These are phyloP conservation scores for Antheraea pernyi DNA, from an alignment of 1,140 invertebrate genomes.

Conservation along the genomic window DNA sequence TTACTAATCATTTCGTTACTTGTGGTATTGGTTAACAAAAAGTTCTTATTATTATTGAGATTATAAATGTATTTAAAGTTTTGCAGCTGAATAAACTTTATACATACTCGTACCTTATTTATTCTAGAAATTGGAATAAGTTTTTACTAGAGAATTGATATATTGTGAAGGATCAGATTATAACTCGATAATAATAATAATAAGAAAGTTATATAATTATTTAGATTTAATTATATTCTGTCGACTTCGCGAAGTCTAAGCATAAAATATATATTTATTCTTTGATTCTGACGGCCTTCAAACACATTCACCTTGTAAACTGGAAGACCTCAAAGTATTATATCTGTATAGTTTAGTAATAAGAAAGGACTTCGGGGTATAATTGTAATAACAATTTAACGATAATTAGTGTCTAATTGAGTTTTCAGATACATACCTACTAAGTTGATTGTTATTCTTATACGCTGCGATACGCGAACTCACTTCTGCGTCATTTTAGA, in stretches of 20 bases:
- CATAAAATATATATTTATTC: constrained; percentile 5
- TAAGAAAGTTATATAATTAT: too few relatives aligned
- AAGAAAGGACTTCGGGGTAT: constrained; percentile 5
- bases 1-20: constrained; percentile 2
- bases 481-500: too few relatives aligned
- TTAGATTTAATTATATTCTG: too few relatives aligned
- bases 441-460: too few relatives aligned
- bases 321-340: constrained; percentile 31
- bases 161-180: too few relatives aligned
- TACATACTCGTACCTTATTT: neutral
- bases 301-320: constrained; percentile 31
- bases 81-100: neutral
- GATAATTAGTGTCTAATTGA: too few relatives aligned
- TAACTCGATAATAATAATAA: too few relatives aligned
- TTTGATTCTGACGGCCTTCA: constrained; percentile 26
- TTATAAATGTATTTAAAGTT: neutral
- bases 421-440: too few relatives aligned
- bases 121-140: too few relatives aligned
- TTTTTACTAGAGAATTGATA: too few relatives aligned
- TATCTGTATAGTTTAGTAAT: neutral
- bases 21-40: neutral
- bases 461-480: too few relatives aligned
- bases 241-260: constrained; percentile 1
- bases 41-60: neutral
- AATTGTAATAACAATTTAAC: neutral